Conservation (phyloP, 1,140 invertebrate genomes). For the Galleria mellonella region DNA sequence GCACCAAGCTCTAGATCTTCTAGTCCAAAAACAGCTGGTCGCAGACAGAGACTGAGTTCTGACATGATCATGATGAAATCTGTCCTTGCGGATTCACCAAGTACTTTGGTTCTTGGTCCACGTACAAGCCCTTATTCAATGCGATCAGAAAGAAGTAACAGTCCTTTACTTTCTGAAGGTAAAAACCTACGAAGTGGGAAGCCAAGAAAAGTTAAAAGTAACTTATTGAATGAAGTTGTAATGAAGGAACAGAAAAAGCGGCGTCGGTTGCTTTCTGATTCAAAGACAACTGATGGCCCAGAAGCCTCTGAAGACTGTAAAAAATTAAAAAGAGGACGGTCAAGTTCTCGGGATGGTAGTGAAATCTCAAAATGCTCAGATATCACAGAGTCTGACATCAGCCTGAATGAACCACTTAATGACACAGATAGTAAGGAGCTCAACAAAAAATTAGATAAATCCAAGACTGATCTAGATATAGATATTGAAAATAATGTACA, state of each 20-base stretch:
- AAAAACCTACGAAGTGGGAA: conserved; percentile 80
- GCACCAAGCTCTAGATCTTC: conserved; percentile 61
- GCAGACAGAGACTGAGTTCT: conserved; percentile 59
- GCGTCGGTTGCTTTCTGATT: conserved; percentile 62
- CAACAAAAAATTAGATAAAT: conserved; percentile 70
- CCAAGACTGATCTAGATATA: conserved; percentile 69
- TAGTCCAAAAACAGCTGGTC: conserved; percentile 58
- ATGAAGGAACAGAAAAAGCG: conserved; percentile 69
- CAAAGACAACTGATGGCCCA: conserved; percentile 40
- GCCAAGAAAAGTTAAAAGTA: conserved; percentile 73
- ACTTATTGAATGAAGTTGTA: conserved; percentile 70
- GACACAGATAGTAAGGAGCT: conserved; percentile 66
- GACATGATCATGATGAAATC: conserved; percentile 67
- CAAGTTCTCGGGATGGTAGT: conserved; percentile 74
- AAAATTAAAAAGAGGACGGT: conserved; percentile 74
- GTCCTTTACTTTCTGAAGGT: conserved; percentile 54
- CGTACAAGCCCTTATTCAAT: conserved; percentile 74
- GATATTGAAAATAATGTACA: conserved; percentile 70
- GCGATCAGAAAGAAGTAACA: conserved; percentile 73
- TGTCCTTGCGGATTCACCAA: conserved; percentile 53
- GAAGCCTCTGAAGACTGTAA: conserved; percentile 66
- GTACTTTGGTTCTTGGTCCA: conserved; percentile 47
- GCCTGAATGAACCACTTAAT: conserved; percentile 74
- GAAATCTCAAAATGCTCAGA: conserved; percentile 76
- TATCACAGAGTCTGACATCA: conserved; percentile 77